These are phyloP conservation scores for Chaetura pelagica DNA, from an alignment of 2,113 vertebrate genomes.

Conservation along the genomic window DNA sequence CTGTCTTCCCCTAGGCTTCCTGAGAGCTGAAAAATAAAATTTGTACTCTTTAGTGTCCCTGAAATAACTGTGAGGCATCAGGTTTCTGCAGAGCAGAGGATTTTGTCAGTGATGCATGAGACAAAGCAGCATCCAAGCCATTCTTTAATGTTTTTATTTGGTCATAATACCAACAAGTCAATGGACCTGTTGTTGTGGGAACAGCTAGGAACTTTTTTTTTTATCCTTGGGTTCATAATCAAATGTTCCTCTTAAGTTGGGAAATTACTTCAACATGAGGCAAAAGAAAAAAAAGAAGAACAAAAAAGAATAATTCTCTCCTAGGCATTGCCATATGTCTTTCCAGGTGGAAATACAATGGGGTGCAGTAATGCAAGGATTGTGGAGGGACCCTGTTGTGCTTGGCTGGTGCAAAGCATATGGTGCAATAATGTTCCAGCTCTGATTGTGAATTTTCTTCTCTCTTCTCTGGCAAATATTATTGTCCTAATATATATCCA, in stretches of 20 bases:
- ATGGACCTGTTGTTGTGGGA: not conserved
- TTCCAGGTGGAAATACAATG: slow-evolving; percentile 63
- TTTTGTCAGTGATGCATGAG: not conserved
- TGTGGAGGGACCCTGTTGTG: slow-evolving; percentile 4
- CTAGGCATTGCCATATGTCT: slow-evolving; percentile 45
- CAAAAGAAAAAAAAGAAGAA: not conserved
- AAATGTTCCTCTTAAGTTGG: not conserved
- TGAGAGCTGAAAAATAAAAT: not conserved
- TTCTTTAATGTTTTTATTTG: not conserved
- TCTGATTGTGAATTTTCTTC: slow-evolving; percentile 39
- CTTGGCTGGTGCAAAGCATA: slow-evolving; percentile 17
- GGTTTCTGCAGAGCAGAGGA: not conserved
- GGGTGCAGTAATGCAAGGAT: slow-evolving; percentile 6
- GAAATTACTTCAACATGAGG: not conserved
- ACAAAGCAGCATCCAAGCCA: not conserved
- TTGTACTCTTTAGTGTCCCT: not conserved
- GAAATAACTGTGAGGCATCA: not conserved
- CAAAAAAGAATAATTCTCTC: not conserved
- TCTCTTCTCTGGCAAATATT: not conserved
- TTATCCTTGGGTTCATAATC: not conserved
- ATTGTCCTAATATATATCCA: not conserved
- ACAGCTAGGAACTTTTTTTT: not conserved
- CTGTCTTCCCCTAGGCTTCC: not conserved
- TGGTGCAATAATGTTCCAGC: slow-evolving; percentile 5
- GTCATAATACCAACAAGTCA: not conserved